phyloP scores from a whole-genome alignment of 30 jellyfish, hydroid and myxozoan species.

The Mastigias papua region DNA sequence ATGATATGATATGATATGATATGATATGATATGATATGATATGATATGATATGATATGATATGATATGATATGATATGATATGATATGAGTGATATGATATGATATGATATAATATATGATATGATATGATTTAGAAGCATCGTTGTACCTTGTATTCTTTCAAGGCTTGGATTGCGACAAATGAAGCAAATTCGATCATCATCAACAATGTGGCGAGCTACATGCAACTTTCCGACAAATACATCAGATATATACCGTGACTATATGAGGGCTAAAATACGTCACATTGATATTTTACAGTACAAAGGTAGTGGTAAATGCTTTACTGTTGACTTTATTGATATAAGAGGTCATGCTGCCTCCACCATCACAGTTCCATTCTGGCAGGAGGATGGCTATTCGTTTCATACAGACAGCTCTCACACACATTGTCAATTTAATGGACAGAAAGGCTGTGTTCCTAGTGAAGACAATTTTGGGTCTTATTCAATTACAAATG shows the following conservation, averaged over 20 bases:
- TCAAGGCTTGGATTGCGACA: too few relatives aligned
- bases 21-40: too few relatives aligned
- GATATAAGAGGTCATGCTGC: background rate
- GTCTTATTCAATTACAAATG: background rate
- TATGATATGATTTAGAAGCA: too few relatives aligned
- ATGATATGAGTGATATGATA: too few relatives aligned
- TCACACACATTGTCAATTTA: background rate
- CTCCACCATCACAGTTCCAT: background rate
- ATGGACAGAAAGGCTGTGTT: background rate
- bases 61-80: too few relatives aligned
- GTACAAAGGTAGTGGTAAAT: background rate
- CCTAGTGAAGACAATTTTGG: background rate
- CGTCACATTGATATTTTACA: too few relatives aligned
- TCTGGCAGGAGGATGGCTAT: background rate
- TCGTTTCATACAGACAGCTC: background rate
- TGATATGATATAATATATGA: too few relatives aligned
- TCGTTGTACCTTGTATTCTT: too few relatives aligned
- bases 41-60: too few relatives aligned
- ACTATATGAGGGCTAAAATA: background rate
- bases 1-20: too few relatives aligned
- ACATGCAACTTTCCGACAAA: background rate
- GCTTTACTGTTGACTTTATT: background rate
- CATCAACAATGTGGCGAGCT: background rate
- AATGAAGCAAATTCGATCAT: background rate
- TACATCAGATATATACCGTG: background rate